Evolutionary conservation across 2,888 invertebrate species (phyloP).

Genomic region (Empis stercorea): DNA sequence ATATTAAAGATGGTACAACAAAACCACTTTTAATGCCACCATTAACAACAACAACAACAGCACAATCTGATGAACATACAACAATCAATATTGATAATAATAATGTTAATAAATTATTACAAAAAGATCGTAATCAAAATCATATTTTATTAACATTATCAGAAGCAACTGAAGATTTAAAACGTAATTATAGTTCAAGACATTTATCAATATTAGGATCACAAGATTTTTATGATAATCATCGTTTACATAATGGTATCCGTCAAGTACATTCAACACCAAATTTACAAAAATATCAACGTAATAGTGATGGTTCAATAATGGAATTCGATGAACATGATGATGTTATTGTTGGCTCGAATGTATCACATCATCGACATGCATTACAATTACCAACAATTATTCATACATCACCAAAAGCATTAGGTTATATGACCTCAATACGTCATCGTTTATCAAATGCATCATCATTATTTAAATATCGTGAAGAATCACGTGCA

Average conservation of each 20-base stretch:
- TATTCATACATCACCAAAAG: conserved; percentile 34
- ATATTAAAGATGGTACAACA: conserved; percentile 15
- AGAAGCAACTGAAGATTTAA: conserved; percentile 32
- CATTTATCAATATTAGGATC: conserved; percentile 30
- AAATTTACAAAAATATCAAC: conserved; percentile 30
- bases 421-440: conserved; percentile 47
- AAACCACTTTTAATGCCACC: conserved; percentile 24
- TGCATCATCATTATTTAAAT: conserved; percentile 69
- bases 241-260: conserved; percentile 21
- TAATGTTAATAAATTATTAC: conserved; percentile 1
- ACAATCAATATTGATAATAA: conserved; percentile 21
- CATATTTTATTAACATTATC: conserved; percentile 31
- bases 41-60: too few relatives aligned
- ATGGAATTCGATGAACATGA: conserved; percentile 15
- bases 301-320: conserved; percentile 19
- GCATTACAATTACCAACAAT: conserved; percentile 26
- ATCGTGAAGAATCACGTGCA: conserved; percentile 78
- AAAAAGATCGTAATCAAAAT: conserved; percentile 20
- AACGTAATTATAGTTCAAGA: conserved; percentile 33
- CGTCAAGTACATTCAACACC: conserved; percentile 36
- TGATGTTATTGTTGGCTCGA: conserved; percentile 4
- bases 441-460: conserved; percentile 70
- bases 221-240: conserved; percentile 25
- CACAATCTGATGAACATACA: conserved; percentile 26
- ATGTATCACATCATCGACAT: conserved; percentile 7